phyloP scores from a whole-genome alignment of 2,113 vertebrate species.

The Spea multiplicata region DNA sequence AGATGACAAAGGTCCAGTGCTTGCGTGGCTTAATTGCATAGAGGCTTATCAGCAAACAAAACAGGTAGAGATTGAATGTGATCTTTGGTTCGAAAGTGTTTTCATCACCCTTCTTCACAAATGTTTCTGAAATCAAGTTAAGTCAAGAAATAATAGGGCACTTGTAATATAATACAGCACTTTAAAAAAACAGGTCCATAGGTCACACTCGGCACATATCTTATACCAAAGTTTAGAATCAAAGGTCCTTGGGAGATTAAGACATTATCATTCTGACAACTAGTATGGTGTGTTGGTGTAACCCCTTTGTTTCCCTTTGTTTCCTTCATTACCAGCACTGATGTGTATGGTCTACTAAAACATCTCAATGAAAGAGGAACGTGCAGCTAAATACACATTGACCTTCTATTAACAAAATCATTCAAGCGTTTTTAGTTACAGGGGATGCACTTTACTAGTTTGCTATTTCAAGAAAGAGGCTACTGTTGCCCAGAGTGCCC shows the following conservation, averaged over 20 bases:
- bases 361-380: too few relatives aligned
- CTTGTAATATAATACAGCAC: too few relatives aligned
- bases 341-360: too few relatives aligned
- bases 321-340: too few relatives aligned
- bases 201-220: background rate
- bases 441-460: too few relatives aligned
- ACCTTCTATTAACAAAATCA: too few relatives aligned
- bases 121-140: background rate
- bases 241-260: background rate
- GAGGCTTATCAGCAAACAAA: slow-evolving; percentile 87
- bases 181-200: background rate
- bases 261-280: background rate
- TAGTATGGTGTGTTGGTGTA: too few relatives aligned
- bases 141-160: background rate
- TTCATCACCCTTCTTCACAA: background rate
- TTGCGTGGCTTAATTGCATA: slow-evolving; percentile 92
- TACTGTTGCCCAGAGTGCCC: too few relatives aligned
- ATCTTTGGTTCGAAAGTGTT: background rate
- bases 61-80: slow-evolving; percentile 66
- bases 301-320: too few relatives aligned
- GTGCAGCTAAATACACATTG: too few relatives aligned
- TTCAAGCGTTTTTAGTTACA: too few relatives aligned
- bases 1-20: slow-evolving; percentile 94
- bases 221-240: background rate
- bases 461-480: too few relatives aligned